Conservation (phyloP, 1,140 invertebrate species). For the Drosophila grimshawi region DNA sequence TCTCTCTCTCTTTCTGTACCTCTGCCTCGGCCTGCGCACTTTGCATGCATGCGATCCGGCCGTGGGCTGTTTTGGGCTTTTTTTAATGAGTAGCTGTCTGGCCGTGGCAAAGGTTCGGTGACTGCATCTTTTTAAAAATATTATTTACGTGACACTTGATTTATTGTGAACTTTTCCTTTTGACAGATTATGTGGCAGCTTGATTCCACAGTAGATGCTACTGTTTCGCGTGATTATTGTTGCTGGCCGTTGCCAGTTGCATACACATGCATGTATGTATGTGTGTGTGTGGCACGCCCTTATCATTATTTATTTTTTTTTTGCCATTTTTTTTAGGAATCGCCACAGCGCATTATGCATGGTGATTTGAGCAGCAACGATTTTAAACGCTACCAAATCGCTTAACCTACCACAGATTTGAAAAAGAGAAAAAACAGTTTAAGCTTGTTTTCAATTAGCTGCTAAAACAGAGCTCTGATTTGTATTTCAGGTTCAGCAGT, state of each 20-base stretch:
- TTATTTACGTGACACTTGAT: conserved; percentile 84
- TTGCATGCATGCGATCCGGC: conserved; percentile 51
- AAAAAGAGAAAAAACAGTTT: not conserved
- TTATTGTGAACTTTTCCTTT: conserved; percentile 83
- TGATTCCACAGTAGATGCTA: conserved; percentile 66
- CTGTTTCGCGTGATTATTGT: conserved; percentile 50
- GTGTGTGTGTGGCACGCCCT: not conserved
- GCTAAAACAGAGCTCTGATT: not conserved
- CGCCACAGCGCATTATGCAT: not conserved
- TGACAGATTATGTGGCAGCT: conserved; percentile 81
- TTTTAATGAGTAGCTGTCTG: conserved; percentile 69
- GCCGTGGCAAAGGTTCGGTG: conserved; percentile 43
- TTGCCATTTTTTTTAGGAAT: not conserved
- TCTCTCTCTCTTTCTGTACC: too few relatives aligned
- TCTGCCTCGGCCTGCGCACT: conserved; percentile 34
- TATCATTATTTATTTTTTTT: conserved; percentile 1
- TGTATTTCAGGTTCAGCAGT: too few relatives aligned
- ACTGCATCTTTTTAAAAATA: conserved; percentile 82
- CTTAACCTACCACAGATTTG: not conserved
- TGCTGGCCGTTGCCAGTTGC: conserved; percentile 22
- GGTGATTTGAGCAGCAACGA: not conserved
- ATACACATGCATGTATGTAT: not conserved
- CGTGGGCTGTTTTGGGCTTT: conserved; percentile 46
- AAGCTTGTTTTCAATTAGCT: not conserved
- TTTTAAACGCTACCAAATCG: not conserved